Conservation (phyloP, 2,113 vertebrate genomes). For the Lucifuga dentata region DNA sequence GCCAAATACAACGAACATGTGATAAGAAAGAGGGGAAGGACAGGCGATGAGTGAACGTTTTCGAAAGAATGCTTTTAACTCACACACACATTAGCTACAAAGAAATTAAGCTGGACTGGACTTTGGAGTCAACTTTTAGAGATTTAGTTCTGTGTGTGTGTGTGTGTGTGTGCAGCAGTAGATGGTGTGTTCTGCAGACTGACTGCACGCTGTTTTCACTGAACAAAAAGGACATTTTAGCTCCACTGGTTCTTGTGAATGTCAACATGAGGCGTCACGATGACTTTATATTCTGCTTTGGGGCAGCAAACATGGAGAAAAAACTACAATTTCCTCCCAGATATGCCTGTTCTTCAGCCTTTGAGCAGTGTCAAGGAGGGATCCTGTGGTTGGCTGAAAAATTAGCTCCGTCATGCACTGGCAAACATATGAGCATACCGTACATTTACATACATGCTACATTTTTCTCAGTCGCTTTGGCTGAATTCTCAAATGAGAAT, state of each 20-base stretch:
- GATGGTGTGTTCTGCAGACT: no score
- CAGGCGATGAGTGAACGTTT: constrained; percentile 15
- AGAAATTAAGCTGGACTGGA: background rate
- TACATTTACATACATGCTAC: no score
- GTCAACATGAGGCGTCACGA: constrained; percentile 62
- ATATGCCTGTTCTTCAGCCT: constrained; percentile 82
- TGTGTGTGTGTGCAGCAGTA: no score
- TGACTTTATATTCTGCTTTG: constrained; percentile 45
- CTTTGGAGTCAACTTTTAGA: constrained; percentile 85
- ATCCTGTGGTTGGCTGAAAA: constrained; percentile 25
- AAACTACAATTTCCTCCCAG: constrained; percentile 79
- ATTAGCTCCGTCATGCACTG: background rate
- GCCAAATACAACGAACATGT: constrained; percentile 27
- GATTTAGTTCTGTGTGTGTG: no score
- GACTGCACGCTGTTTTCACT: constrained; percentile 24
- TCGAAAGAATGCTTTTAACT: constrained; percentile 37
- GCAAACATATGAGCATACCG: background rate
- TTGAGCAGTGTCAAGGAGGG: constrained; percentile 76
- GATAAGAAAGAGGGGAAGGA: constrained; percentile 10
- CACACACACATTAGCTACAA: no score
- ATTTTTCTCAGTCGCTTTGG: no score
- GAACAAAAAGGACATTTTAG: constrained; percentile 27
- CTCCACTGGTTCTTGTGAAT: constrained; percentile 7
- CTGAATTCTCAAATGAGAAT: no score
- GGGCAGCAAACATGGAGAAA: constrained; percentile 52